Base-by-base conservation (phyloP, 2,797 vertebrate species). In the Prionace glauca region DNA sequence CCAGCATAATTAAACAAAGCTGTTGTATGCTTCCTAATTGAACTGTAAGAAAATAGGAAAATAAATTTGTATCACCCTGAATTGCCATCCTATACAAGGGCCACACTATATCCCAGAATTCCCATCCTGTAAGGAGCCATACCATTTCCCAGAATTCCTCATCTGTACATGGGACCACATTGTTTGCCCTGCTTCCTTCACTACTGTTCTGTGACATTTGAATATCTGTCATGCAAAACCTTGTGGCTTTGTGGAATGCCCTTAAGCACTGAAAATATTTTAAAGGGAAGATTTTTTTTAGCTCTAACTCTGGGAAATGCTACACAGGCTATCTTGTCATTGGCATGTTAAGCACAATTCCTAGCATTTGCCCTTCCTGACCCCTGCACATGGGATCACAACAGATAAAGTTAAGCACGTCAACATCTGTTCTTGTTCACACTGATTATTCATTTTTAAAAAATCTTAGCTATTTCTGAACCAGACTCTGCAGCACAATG, bases 391-490 rank as follows among this genome's bases (percentile, higher is more conserved):
- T 86, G 97, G 97, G 96, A 97, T 97, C 97, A 97, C 97, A 97
- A 96, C 97, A 97, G 97, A 97, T 97, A 97, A 97, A 97, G 96
- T 97, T 97, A 97, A 97, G 96, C 97, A 97, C 97, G 96, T 97
- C 97, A 97, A 97, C 97, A 97, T 97, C 97, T 97, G 97, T 98
- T 97, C 97, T 97, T 97, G 96, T 98, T 98, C 97, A 97, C 97
- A 97, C 97, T 97, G 95, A 98, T 97, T 98, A 98, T 95, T 98
- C 97, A 98, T 98, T 97, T 97, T 97, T 97, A 98, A 98, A 97
- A 98, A 97, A 97, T 97, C 97, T 97, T 97, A 97, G 97, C 97
- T 98, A 98, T 98, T 98, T 98, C 97, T 97, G 97, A 97, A 97
- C 96, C 97, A 97, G 96, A 96, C 97, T 98, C 97, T 97, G 96